A percentile compares a stretch with the other conserved stretches of the same genome.
These are phyloP conservation scores for Acheta domesticus DNA, from an alignment of 2,888 invertebrate species.

Conservation along the genomic window DNA sequence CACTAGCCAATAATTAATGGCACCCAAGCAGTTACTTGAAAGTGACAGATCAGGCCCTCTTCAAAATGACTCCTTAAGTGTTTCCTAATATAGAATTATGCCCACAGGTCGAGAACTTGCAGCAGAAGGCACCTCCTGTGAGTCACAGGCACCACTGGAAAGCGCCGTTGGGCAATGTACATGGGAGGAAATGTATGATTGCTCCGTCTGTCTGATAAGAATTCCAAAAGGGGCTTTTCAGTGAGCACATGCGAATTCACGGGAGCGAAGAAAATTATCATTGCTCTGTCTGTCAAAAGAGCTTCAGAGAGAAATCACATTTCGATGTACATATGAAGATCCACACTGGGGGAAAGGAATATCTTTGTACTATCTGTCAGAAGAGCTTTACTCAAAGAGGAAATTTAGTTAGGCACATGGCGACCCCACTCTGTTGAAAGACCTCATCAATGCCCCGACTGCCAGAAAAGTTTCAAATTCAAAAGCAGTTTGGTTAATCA, in stretches of 20 bases:
- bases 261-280: background rate
- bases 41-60: too few species aligned
- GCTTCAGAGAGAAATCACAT: background rate
- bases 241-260: background rate
- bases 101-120: too few species aligned
- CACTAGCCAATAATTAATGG: too few species aligned
- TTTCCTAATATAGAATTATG: too few species aligned
- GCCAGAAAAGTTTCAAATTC: background rate
- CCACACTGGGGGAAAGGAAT: background rate
- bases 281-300: background rate
- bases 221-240: background rate
- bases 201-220: background rate
- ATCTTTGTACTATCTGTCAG: background rate
- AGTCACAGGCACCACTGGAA: too few species aligned
- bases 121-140: too few species aligned
- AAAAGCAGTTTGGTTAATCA: background rate
- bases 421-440: background rate
- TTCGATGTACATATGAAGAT: background rate
- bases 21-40: too few species aligned
- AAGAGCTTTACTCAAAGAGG: background rate
- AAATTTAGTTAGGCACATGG: background rate
- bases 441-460: background rate
- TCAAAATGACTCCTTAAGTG: too few species aligned
- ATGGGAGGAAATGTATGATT: background rate
- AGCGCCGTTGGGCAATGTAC: too few species aligned